Base-by-base conservation (phyloP, 2,888 invertebrate genomes). In the Saturnia pavonia region DNA sequence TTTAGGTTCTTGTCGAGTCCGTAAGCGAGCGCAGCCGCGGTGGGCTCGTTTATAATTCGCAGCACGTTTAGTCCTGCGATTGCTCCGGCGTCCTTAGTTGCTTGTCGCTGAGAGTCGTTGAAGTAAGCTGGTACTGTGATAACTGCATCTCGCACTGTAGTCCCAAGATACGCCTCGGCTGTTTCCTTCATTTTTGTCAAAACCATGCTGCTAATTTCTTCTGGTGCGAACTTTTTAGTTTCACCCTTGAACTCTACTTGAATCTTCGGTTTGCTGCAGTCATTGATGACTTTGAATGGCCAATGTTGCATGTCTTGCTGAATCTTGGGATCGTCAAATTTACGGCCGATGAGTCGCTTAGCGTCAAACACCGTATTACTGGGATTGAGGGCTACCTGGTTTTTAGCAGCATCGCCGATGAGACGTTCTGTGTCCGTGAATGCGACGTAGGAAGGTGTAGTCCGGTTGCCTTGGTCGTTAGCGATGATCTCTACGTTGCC, bases 401-500 rank as follows among this genome's bases (percentile, higher is more conserved):
- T 97, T 89, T 97, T 97, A 51, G 97, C 97, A 25, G 97, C 97
- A 91, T 98, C 97, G 63, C 98, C 97, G 79, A 98, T 97, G 54
- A 98, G 94, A 68, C 97, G 94, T 88, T 98, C 97, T 6, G 95
- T 96, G 78, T 98, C 97, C 40, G 97, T 97, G 87, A 98, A 98
- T 8, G 97, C 97, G 69, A 98, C 97, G 89, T 97, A 98, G 75
- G 97, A 97, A 67, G 98, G 97, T 69, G 97, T 98, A 14, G 97
- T 97, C 69, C 97, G 94, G 88, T 98, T 98, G 74, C 97, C 98
- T 90, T 97, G 97, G 86, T 97, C 97, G 85, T 98, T 98, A 72
- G 98, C 97, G 84, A 98, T 97, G 85, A 97, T 97, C 86, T 97
- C 97, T 74, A 97, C 97, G 87, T 96, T 96, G 72, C 96, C 96